Evolutionary conservation across 2,797 vertebrate genomes (phyloP), one percentile per base, ranked within the genome.

Genomic region (Cirrhinus mrigala): DNA sequence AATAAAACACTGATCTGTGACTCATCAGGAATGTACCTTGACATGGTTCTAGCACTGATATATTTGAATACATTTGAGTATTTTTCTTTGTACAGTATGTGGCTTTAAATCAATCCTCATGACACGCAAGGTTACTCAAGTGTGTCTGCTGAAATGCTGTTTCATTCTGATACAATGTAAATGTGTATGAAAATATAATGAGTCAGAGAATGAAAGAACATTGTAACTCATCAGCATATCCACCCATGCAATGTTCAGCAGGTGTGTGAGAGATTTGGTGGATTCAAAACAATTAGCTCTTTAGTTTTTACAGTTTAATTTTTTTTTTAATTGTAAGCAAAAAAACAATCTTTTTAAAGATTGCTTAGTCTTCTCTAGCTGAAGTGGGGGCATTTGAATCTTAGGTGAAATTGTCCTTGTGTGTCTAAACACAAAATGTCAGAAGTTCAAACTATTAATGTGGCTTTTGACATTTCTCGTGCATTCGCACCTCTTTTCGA

Each of bases 21-120:
- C 62, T 82, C 56, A 75, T 75, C 29, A 64, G 44, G 71, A 83
- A 83, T 64, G 56, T 33, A 75, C 81, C 70, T n/a, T 46, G 29
- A 74, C 29, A n/a, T 46, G 24, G 10, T 52, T 68, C 11, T 52
- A n/a, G 52, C 29, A 44, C 29, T 54, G 20, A 40, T 10, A n/a
- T 24, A 27, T 12, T 20, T 69, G 18, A 8, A 14, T 52, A 24
- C 33, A 50, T 52, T 68, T 37, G 15, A 22, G 44, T 10, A 1
- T 46, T 46, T 8, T 10, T 8, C 7, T 46, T 10, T 37, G 4
- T 37, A 4, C 33, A 37, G 33, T 4, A 1, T 20, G 29, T 24
- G 20, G 15, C 3, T 71, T 60, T 74, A 10, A 37, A 74, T 22
- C 20, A 64, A 60, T 7, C n/a, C 6, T 29, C 1, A 11, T 37